phyloP scores from a whole-genome alignment of 2,113 vertebrate genomes.

The Regulus satrapa region DNA sequence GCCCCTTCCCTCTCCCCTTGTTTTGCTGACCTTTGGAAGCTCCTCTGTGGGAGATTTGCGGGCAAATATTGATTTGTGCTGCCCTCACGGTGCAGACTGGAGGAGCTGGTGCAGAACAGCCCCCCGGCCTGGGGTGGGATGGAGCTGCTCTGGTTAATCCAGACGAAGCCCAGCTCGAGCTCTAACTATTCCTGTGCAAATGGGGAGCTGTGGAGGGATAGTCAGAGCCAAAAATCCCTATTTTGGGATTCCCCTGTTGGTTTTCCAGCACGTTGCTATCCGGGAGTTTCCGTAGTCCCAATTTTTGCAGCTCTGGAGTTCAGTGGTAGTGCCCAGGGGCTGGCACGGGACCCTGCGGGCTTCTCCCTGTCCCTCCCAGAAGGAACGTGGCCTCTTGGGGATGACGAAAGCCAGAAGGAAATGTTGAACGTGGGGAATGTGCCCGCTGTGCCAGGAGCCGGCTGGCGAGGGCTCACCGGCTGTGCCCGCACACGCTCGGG shows the following conservation, averaged over 20 bases:
- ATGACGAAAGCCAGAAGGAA: conserved; percentile 12
- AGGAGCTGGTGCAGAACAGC: neutral
- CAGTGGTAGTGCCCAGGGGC: fast-evolving
- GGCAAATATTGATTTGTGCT: neutral
- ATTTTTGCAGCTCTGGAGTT: neutral
- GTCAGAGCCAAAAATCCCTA: neutral
- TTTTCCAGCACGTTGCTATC: fast-evolving
- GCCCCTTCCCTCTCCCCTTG: neutral
- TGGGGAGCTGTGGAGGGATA: fast-evolving
- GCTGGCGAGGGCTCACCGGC: neutral
- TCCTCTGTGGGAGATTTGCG: neutral
- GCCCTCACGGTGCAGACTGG: neutral
- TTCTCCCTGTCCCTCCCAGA: neutral
- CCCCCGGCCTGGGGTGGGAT: neutral
- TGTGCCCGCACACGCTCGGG: conserved; percentile 30
- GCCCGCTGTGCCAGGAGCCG: neutral
- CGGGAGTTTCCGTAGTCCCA: fast-evolving
- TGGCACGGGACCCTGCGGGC: fast-evolving
- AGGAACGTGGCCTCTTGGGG: fast-evolving
- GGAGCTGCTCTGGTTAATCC: fast-evolving
- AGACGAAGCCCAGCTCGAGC: fast-evolving
- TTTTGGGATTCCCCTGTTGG: neutral
- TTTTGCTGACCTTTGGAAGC: neutral
- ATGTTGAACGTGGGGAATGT: neutral
- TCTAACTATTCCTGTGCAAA: neutral